phyloP scores from a whole-genome alignment of 2,888 invertebrate species.

The Eudemis profundana region DNA sequence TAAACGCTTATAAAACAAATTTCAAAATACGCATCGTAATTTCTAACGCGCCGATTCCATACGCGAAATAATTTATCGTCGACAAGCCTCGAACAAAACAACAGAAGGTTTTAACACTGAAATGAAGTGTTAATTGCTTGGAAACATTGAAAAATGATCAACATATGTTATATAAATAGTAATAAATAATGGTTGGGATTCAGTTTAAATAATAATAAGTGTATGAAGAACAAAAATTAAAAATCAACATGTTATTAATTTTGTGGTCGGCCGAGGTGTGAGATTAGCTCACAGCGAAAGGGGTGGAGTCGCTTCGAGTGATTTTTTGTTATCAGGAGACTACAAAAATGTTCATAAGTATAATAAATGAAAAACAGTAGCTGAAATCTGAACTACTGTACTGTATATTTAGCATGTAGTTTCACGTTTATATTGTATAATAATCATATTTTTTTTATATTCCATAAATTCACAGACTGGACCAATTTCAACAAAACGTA shows the following conservation, averaged over 20 bases:
- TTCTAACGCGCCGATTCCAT: conserved; percentile 22
- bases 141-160: conserved; percentile 85
- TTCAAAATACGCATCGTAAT: conserved; percentile 15
- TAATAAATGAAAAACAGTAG: no score
- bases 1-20: conserved; percentile 10
- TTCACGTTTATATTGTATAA: no score
- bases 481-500: no score
- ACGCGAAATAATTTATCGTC: conserved; percentile 35
- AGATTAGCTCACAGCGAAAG: conserved; percentile 67
- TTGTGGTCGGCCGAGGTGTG: conserved; percentile 80
- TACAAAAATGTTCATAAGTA: conserved; percentile 26
- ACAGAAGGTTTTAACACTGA: conserved; percentile 76
- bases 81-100: conserved; percentile 47
- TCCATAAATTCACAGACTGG: no score
- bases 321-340: no score
- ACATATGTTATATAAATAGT: conserved; percentile 85
- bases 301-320: conserved; percentile 59
- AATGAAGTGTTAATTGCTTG: conserved; percentile 85
- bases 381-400: no score
- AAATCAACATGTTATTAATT: conserved; percentile 85
- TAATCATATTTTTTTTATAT: no score
- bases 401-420: no score
- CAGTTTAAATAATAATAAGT: conserved; percentile 85
- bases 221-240: conserved; percentile 81
- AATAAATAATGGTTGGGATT: conserved; percentile 83